Conservation (phyloP, 2,113 vertebrate genomes). For the Sinocyclocheilus grahami region DNA sequence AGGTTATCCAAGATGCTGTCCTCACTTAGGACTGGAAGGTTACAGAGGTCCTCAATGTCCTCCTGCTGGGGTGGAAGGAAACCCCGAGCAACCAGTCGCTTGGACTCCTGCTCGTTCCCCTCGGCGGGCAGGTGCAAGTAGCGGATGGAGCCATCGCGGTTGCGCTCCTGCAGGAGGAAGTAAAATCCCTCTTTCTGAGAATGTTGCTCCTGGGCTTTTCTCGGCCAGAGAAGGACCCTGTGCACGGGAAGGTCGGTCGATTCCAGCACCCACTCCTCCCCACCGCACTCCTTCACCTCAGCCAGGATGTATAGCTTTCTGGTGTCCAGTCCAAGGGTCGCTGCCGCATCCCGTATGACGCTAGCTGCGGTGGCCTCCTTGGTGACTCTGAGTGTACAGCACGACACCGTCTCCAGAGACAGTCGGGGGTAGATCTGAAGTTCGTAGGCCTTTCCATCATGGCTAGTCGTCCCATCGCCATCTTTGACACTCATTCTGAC, state of each 20-base stretch:
- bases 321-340: slow-evolving; percentile 80
- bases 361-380: slow-evolving; percentile 88
- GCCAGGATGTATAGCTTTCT: slow-evolving; percentile 86
- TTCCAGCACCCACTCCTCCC: slow-evolving; percentile 96
- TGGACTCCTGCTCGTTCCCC: slow-evolving; percentile 78
- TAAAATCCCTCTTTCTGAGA: slow-evolving; percentile 88
- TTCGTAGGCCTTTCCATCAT: slow-evolving; percentile 79
- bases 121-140: slow-evolving; percentile 83
- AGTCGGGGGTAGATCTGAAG: slow-evolving; percentile 92
- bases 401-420: slow-evolving; percentile 73
- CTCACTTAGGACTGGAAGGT: slow-evolving; percentile 89
- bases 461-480: slow-evolving; percentile 78
- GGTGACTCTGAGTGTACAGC: slow-evolving; percentile 82
- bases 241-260: slow-evolving; percentile 89
- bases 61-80: slow-evolving; percentile 89
- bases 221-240: slow-evolving; percentile 92
- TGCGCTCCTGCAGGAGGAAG: slow-evolving; percentile 91
- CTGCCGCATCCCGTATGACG: slow-evolving; percentile 83
- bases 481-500: slow-evolving; percentile 95
- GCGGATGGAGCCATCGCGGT: slow-evolving; percentile 85
- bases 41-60: slow-evolving; percentile 92
- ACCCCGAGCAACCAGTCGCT: slow-evolving; percentile 84
- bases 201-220: slow-evolving; percentile 90
- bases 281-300: slow-evolving; percentile 94
- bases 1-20: slow-evolving; percentile 87